A percentile compares a stretch with the other conserved stretches of the same genome.
phyloP scores from a whole-genome alignment of 2,888 invertebrate species.

The Oscheius myriophilus region DNA sequence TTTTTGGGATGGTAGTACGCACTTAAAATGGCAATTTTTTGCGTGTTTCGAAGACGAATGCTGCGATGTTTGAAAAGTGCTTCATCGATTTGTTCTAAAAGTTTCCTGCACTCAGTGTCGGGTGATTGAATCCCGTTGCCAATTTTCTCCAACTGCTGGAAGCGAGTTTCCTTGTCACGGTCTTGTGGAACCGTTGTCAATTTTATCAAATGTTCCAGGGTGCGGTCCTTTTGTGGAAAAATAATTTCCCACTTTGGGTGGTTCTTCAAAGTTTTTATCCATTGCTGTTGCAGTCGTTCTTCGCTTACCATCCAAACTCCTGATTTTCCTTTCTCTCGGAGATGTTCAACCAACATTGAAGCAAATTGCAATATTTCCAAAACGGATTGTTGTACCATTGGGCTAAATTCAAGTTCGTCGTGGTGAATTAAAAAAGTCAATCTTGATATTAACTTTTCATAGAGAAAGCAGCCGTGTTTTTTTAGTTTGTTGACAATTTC shows the following conservation, averaged over 20 bases:
- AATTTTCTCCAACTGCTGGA: not conserved
- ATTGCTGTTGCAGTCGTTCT: too few relatives aligned
- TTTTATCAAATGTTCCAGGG: not conserved
- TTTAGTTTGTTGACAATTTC: slow-evolving; percentile 5
- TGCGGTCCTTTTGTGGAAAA: not conserved
- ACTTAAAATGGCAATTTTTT: slow-evolving; percentile 24
- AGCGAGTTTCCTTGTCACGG: not conserved
- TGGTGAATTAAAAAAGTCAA: slow-evolving; percentile 11
- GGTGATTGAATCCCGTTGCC: not conserved
- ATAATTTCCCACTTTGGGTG: not conserved
- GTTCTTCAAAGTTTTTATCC: not conserved
- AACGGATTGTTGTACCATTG: not conserved
- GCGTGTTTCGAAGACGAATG: slow-evolving; percentile 19
- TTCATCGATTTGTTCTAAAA: slow-evolving; percentile 6
- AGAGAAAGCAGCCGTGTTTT: not conserved
- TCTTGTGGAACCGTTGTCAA: slow-evolving; percentile 9
- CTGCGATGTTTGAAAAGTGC: not conserved
- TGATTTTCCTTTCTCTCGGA: too few relatives aligned
- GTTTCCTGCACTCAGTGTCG: not conserved
- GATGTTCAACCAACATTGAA: not conserved
- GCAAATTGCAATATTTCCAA: not conserved
- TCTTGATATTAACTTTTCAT: slow-evolving; percentile 13
- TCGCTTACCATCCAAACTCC: too few relatives aligned
- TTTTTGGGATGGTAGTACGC: not conserved
- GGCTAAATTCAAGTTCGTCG: slow-evolving; percentile 5